Conservation (phyloP, 2,113 vertebrate species). For the Engystomops pustulosus region DNA sequence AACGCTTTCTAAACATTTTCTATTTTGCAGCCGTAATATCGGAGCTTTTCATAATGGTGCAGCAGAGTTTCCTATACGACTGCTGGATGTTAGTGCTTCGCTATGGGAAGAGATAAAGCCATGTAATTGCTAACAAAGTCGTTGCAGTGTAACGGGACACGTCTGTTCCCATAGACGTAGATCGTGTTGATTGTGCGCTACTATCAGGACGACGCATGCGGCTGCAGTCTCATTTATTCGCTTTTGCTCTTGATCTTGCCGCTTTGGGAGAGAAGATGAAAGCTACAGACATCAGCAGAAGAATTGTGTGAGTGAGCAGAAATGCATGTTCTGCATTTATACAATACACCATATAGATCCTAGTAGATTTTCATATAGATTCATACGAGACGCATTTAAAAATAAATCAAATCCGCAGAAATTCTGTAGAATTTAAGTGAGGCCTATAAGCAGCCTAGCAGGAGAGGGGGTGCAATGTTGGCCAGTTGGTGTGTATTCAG, state of each 20-base stretch:
- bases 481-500: too few relatives aligned
- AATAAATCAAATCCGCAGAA: neutral
- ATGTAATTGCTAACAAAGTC: neutral
- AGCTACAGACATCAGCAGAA: neutral
- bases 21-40: too few relatives aligned
- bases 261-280: neutral
- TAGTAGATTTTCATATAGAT: neutral
- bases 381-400: too few relatives aligned
- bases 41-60: too few relatives aligned
- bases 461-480: too few relatives aligned
- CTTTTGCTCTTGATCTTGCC: neutral
- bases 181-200: neutral
- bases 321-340: neutral
- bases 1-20: too few relatives aligned
- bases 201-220: neutral
- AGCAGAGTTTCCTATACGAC: neutral
- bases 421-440: too few relatives aligned
- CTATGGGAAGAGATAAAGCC: neutral
- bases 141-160: neutral
- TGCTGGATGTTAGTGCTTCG: neutral
- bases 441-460: too few relatives aligned
- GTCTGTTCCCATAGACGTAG: neutral
- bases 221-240: neutral
- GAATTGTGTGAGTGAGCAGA: neutral
- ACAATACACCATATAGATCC: neutral